Evolutionary conservation across 2,113 vertebrate species (phyloP).

Genomic region (Gorsachius goisagi): DNA sequence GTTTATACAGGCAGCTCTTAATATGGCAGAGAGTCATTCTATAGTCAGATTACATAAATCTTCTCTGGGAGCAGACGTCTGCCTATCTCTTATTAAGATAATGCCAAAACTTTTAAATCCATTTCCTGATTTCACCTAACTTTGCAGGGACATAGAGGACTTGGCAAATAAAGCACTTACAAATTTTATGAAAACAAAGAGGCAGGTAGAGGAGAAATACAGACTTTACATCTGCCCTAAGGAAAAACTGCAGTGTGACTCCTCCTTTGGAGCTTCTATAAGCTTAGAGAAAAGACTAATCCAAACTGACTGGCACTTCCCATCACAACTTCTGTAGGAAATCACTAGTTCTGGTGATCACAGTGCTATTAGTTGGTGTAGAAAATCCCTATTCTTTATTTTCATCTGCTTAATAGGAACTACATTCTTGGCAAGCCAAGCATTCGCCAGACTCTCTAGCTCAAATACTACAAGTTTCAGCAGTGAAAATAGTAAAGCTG

Average conservation of each 20-base stretch:
- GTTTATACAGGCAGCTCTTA: not conserved
- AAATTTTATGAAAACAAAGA: not conserved
- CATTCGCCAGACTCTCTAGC: not conserved
- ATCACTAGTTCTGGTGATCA: not conserved
- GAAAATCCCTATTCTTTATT: not conserved
- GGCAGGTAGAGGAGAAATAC: not conserved
- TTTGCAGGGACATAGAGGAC: not conserved
- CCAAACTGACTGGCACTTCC: not conserved
- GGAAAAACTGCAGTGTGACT: not conserved
- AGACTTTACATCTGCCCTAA: not conserved
- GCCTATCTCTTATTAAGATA: not conserved
- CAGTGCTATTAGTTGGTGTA: not conserved
- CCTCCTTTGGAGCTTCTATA: not conserved
- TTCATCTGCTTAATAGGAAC: not conserved
- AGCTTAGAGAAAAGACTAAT: not conserved
- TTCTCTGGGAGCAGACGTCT: not conserved
- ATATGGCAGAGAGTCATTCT: not conserved
- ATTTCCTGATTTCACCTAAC: not conserved
- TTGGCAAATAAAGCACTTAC: not conserved
- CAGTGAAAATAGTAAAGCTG: constrained; percentile 40
- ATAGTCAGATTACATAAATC: not conserved
- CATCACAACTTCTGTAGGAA: not conserved
- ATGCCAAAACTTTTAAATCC: not conserved
- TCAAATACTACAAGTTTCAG: not conserved
- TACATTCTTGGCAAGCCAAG: not conserved